Evolutionary conservation across 2,888 invertebrate species (phyloP), one percentile per base, ranked within the genome.

Genomic region (Arenicola marina): DNA sequence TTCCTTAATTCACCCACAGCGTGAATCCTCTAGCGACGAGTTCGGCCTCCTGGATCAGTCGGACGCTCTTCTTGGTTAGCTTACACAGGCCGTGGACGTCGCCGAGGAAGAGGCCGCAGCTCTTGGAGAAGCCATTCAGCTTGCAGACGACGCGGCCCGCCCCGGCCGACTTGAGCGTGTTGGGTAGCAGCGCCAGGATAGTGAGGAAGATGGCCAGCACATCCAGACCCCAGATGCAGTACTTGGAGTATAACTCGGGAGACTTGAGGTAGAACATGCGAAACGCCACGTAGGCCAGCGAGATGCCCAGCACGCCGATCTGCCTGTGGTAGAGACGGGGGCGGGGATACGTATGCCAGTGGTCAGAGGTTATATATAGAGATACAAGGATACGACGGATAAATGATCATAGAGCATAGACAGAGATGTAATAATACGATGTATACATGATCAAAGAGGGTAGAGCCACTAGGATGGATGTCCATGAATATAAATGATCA

Each of bases 11-110:
- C 21, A 74, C 78, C 75, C 67, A 77, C 77, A 79, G 55, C 1
- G 78, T 79, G 56, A 78, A 79, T 18, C 79, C 79, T 59, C 76
- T 65, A 1, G 73, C 70, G 28, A 79, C 73, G n/a, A 79, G 70
- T 56, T 79, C 79, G 2, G 72, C 67, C 62, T 79, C 79, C 56
- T 78, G 78, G 29, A 79, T 70, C 29, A 78, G 62, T n/a, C 75
- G 66, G 21, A 77, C 56, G 29, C 73, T 29, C 46, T 45, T 66
- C 28, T 29, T 48, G 7, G 48, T 34, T 31, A 62, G 34, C 54
- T 34, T 56, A 51, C 56, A 33, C 21, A 63, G 34, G n/a, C 24
- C 32, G 32, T 63, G 48, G 26, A 56, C 24, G 7, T 18, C 38
- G 11, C 24, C 24, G 38, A 56, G 33, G 26, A 56, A 56, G 2